phyloP scores from a whole-genome alignment of 1,140 invertebrate genomes.

The Stegodyphus mimosarum region DNA sequence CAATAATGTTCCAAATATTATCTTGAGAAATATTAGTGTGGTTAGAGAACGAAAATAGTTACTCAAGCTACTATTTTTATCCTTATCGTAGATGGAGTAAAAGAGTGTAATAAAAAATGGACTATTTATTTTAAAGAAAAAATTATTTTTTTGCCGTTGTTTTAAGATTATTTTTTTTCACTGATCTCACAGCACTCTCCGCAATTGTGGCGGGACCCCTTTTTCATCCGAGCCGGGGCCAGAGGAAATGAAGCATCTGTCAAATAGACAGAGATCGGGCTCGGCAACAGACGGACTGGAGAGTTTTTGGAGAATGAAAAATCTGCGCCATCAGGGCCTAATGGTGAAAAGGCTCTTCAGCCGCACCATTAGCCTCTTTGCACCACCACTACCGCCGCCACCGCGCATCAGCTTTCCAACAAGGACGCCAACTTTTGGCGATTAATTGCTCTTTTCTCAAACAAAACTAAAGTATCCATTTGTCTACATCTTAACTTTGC shows the following conservation, averaged over 20 bases:
- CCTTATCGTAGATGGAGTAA: too few species aligned
- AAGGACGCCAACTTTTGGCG: slow-evolving; percentile 47
- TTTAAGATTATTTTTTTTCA: background rate
- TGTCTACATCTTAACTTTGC: too few species aligned
- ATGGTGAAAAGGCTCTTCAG: slow-evolving; percentile 60
- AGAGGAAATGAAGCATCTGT: slow-evolving; percentile 57
- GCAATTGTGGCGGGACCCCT: slow-evolving; percentile 36
- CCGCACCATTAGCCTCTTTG: slow-evolving; percentile 55
- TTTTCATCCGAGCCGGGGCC: background rate
- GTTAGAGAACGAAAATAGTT: too few species aligned
- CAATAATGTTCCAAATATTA: too few species aligned
- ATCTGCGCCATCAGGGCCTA: slow-evolving; percentile 51
- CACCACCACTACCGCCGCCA: slow-evolving; percentile 5
- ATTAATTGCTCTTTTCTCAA: slow-evolving; percentile 31
- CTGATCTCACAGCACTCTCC: background rate
- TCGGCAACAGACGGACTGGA: slow-evolving; percentile 57
- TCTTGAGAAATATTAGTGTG: too few species aligned
- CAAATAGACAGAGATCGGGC: slow-evolving; percentile 56
- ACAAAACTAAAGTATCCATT: background rate
- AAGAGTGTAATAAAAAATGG: too few species aligned
- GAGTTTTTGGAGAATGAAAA: slow-evolving; percentile 59
- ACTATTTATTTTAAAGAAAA: too few species aligned
- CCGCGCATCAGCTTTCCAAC: slow-evolving; percentile 15
- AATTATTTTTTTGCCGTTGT: too few species aligned
- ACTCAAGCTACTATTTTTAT: too few species aligned